A percentile compares a stretch with the other conserved stretches of the same genome.
Evolutionary conservation across 1,140 invertebrate genomes (phyloP).

Genomic region (Drosophila yakuba): DNA sequence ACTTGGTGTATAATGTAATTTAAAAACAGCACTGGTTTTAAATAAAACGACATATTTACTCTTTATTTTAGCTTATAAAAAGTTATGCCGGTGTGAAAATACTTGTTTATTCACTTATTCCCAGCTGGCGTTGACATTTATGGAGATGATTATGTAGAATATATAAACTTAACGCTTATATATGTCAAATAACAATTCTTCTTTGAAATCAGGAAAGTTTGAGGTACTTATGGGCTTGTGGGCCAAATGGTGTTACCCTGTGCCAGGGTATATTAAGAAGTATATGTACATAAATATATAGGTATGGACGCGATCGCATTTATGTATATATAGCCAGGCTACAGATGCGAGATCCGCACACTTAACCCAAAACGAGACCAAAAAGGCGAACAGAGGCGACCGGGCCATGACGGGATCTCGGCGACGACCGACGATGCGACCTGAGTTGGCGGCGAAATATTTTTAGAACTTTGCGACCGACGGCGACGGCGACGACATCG

Average conservation of each 20-base stretch:
- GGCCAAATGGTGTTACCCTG: slow-evolving; percentile 13
- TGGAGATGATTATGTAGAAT: too few species aligned
- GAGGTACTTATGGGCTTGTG: slow-evolving; percentile 1
- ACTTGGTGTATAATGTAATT: too few species aligned
- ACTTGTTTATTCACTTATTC: too few species aligned
- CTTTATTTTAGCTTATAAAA: too few species aligned
- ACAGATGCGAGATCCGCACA: slow-evolving; percentile 67
- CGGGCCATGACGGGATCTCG: slow-evolving; percentile 68
- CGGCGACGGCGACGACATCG: slow-evolving; percentile 28
- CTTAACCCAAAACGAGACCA: slow-evolving; percentile 81
- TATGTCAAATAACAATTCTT: too few species aligned
- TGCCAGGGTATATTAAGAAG: slow-evolving; percentile 31
- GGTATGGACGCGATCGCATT: slow-evolving; percentile 13
- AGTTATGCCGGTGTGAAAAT: too few species aligned
- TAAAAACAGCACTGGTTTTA: too few species aligned
- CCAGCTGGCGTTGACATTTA: too few species aligned
- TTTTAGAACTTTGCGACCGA: slow-evolving; percentile 75
- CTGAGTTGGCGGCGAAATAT: slow-evolving; percentile 74
- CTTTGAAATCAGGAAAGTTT: background rate
- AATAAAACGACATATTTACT: too few species aligned
- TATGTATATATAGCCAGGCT: slow-evolving; percentile 40
- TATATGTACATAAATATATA: slow-evolving; percentile 34
- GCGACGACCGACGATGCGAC: slow-evolving; percentile 72
- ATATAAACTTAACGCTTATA: too few species aligned
- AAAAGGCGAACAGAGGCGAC: slow-evolving; percentile 66